Base-by-base conservation (phyloP, 2,888 invertebrate species). In the Protophormia terraenovae region DNA sequence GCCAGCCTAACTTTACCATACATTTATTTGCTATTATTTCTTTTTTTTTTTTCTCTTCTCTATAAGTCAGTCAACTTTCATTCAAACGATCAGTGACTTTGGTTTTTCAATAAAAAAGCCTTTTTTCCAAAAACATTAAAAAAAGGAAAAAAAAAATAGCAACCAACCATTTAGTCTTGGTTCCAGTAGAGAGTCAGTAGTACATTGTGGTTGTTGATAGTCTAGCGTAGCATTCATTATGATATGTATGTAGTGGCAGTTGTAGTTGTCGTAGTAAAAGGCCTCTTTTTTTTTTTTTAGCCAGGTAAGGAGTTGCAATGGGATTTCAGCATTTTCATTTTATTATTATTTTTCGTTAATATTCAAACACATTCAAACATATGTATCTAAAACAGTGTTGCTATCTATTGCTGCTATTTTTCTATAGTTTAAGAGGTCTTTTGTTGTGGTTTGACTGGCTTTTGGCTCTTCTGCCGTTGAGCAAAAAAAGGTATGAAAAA, bases 21-120 rank as follows among this genome's bases (percentile, higher is more conserved):
- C n/a, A n/a, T n/a, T n/a, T n/a, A n/a, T n/a, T n/a, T n/a, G n/a
- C n/a, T n/a, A n/a, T n/a, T n/a, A n/a, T n/a, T n/a, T n/a, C n/a
- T n/a, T n/a, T n/a, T n/a, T 58, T 55, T 66, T 67, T 55, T 71
- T 80, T 72, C 53, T 19, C 60, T 64, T 60, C 79, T 64, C 32
- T 16, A 67, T 73, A 89, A 90, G 90, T 90, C 90, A 90, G 89
- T 90, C 90, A 90, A 90, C 90, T 90, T 88, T 89, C 88, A 86
- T 85, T 82, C 75, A 85, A 82, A 85, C 85, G 82, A 73, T 85
- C 85, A 79, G 76, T 77, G 84, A 72, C 76, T 81, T 84, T 76
- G 60, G 47, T 58, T 75, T 76, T 22, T 32, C 64, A n/a, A 60
- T 47, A 14, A 60, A 45, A 22, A 19, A 64, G 77, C 22, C 64